Conservation (phyloP, 2,888 invertebrate species). For the Xanthia togata region DNA sequence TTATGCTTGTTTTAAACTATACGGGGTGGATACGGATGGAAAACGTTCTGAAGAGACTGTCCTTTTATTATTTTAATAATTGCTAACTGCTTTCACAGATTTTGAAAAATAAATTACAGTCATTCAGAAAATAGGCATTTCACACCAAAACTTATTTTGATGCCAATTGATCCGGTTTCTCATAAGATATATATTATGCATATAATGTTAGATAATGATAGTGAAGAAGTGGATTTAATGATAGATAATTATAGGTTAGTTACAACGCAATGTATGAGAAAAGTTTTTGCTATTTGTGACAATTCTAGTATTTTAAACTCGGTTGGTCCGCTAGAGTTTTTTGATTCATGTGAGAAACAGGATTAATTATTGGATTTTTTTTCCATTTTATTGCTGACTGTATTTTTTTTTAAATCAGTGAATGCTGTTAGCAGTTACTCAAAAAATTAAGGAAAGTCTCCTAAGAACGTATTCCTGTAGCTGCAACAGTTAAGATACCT, state of each 20-base stretch:
- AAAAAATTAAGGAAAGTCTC: too few relatives aligned
- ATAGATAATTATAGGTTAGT: not conserved
- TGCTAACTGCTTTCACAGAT: not conserved
- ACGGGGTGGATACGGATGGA: too few relatives aligned
- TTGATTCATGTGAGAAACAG: not conserved
- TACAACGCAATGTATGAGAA: not conserved
- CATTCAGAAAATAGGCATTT: not conserved
- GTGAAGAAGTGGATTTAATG: not conserved
- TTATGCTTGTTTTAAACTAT: not conserved
- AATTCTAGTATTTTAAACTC: not conserved
- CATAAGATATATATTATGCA: not conserved
- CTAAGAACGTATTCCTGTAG: not conserved
- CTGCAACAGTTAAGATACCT: not conserved
- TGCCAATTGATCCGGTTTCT: not conserved
- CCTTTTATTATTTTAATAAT: not conserved
- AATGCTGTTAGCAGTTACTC: not conserved
- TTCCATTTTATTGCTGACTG: not conserved
- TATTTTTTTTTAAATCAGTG: not conserved
- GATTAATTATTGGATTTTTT: not conserved
- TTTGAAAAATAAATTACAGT: not conserved
- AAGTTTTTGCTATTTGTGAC: not conserved
- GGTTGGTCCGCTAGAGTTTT: not conserved
- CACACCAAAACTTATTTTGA: not conserved
- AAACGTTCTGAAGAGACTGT: not conserved
- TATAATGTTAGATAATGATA: not conserved